phyloP scores from a whole-genome alignment of 2,797 vertebrate genomes.

The Gymnoscopelus microlampas region DNA sequence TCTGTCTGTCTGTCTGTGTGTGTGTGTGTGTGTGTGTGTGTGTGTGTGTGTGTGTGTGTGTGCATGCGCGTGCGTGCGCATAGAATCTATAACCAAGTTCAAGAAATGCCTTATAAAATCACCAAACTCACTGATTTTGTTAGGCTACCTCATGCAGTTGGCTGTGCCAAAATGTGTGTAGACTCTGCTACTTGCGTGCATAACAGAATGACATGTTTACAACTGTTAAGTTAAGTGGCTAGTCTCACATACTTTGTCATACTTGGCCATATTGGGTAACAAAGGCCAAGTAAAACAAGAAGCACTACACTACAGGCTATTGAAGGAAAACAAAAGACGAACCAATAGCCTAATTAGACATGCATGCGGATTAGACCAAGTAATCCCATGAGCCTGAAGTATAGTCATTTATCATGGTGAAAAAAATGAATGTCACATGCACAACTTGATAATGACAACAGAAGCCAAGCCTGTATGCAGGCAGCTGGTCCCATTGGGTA shows the following conservation, averaged over 20 bases:
- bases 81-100: too few species aligned
- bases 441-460: slow-evolving; percentile 29
- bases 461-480: slow-evolving; percentile 11
- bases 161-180: too few species aligned
- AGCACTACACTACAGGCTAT: slow-evolving; percentile 1
- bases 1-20: not conserved
- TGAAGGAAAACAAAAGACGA: slow-evolving; percentile 32
- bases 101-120: too few species aligned
- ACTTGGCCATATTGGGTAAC: slow-evolving; percentile 47
- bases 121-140: too few species aligned
- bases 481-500: not conserved
- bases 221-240: slow-evolving; percentile 20
- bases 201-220: slow-evolving; percentile 35
- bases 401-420: slow-evolving; percentile 49
- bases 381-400: slow-evolving; percentile 54
- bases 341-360: slow-evolving; percentile 39
- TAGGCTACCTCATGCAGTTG: too few species aligned
- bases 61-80: too few species aligned
- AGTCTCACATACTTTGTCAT: slow-evolving; percentile 11
- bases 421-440: slow-evolving; percentile 25
- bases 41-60: slow-evolving; percentile 11
- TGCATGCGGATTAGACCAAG: slow-evolving; percentile 37
- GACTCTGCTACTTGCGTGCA: not conserved
- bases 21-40: not conserved
- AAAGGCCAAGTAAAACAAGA: slow-evolving; percentile 2